Evolutionary conservation across 1,140 invertebrate genomes (phyloP), one percentile per base, ranked within the genome.

Genomic region (Rhopalosiphum maidis): DNA sequence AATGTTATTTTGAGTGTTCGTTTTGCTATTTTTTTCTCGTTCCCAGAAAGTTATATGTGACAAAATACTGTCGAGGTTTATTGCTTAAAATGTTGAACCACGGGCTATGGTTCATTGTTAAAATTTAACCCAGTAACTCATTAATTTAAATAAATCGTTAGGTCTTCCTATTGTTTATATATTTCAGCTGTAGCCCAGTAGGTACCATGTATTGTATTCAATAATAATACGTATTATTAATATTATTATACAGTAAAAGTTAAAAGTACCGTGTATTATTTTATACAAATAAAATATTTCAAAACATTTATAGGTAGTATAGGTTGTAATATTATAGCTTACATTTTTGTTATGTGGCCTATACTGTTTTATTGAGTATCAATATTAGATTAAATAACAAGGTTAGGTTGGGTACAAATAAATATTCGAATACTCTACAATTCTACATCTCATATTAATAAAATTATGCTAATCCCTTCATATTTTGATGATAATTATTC

Each of bases 91-190:
- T 30, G 1, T 41, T 86, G 23, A 87, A 48, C 41, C 85, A 48
- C 85, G 30, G 85, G 85, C 46, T 46, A 37, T 86, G 23, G 83
- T 43, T n/a, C 43, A 46, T 87, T 87, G 85, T 87, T 87, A 30
- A 87, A 46, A 87, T 46, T 46, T 43, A 11, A 87, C 85, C 85
- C 30, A 30, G 85, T 46, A 30, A 87, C 11, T 87, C 43, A 43
- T 87, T 46, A 25, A 46, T 48, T 46, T 87, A 87, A 46, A 86
- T 43, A 86, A 86, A 43, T 25, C 41, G 82, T 22, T 23, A 22
- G 82, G 41, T 15, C 11, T 48, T 87, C 5, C 25, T 46, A 18
- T 46, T 87, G 83, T 87, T n/a, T 87, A 18, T 87, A 9, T n/a
- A 30, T 87, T 48, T 87, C 5, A 43, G 43, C 85, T 18, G 18